Conservation (phyloP, 1,140 invertebrate species). For the Geopemphigus sp. region DNA sequence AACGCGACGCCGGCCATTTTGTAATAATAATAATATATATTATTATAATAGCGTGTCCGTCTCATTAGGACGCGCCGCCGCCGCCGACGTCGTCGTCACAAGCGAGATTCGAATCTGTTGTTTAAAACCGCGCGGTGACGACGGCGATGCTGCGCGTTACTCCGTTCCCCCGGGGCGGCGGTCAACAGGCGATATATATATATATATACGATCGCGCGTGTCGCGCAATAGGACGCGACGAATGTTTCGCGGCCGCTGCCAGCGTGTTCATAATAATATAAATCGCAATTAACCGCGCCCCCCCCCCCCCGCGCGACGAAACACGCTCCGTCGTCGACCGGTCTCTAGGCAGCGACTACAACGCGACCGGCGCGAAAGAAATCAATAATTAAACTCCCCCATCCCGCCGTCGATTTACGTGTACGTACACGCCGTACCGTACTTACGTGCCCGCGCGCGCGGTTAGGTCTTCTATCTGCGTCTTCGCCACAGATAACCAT, state of each 20-base stretch:
- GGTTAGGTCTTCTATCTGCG: too few species aligned
- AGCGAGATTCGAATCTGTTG: slow-evolving; percentile 27
- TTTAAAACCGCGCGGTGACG: neutral
- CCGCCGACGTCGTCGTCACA: neutral
- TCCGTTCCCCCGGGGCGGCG: neutral
- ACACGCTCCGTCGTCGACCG: neutral
- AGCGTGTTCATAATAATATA: slow-evolving; percentile 24
- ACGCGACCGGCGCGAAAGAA: neutral
- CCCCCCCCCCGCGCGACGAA: too few species aligned
- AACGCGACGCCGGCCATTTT: neutral
- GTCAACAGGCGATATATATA: neutral
- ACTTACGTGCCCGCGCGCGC: too few species aligned
- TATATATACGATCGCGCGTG: neutral
- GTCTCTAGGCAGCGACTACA: too few species aligned
- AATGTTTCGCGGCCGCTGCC: neutral
- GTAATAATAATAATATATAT: too few species aligned
- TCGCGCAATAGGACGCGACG: neutral
- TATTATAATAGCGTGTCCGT: slow-evolving; percentile 41
- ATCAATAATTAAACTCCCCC: slow-evolving; percentile 30
- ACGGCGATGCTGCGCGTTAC: neutral
- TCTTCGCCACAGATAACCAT: slow-evolving; percentile 10
- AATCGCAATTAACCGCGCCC: slow-evolving; percentile 40
- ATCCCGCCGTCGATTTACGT: neutral
- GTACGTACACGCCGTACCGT: neutral
- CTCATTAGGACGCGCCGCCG: slow-evolving; percentile 32